Evolutionary conservation across 2,888 invertebrate genomes (phyloP).

Genomic region (Ceraclea dissimilis): DNA sequence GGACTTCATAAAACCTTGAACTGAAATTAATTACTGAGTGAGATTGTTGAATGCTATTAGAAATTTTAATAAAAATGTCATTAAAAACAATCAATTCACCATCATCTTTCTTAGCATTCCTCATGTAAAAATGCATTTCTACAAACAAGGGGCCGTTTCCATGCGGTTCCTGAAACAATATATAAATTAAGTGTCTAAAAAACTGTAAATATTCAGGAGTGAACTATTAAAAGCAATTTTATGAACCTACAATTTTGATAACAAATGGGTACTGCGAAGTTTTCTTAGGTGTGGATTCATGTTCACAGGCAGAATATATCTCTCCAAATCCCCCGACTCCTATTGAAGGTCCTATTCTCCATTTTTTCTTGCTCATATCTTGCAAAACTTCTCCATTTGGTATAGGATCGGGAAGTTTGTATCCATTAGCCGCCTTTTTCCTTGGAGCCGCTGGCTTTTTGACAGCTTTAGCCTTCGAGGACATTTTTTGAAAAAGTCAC

Average conservation of each 20-base stretch:
- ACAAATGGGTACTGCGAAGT: conserved; percentile 57
- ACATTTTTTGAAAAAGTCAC: no score
- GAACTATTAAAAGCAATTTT: no score
- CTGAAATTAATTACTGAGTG: conserved; percentile 39
- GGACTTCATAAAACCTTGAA: conserved; percentile 59
- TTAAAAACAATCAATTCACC: conserved; percentile 40
- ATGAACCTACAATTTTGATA: conserved; percentile 73
- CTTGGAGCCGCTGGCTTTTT: conserved; percentile 15
- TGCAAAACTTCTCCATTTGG: conserved; percentile 68
- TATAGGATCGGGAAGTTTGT: conserved; percentile 62
- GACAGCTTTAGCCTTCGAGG: conserved; percentile 14
- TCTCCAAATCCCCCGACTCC: conserved; percentile 92
- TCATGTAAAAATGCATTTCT: conserved; percentile 85
- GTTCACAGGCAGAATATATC: conserved; percentile 75
- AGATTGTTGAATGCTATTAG: no score
- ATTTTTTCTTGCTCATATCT: conserved; percentile 70
- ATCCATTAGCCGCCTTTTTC: conserved; percentile 35
- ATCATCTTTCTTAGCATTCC: conserved; percentile 63
- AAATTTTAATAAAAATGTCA: neutral
- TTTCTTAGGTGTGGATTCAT: conserved; percentile 45
- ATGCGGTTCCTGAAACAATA: conserved; percentile 77
- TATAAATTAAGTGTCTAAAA: conserved; percentile 8
- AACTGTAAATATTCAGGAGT: neutral
- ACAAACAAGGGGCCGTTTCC: conserved; percentile 91
- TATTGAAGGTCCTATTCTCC: conserved; percentile 81